Evolutionary conservation across 2,113 vertebrate genomes (phyloP).

Genomic region (Taurulus bubalis): DNA sequence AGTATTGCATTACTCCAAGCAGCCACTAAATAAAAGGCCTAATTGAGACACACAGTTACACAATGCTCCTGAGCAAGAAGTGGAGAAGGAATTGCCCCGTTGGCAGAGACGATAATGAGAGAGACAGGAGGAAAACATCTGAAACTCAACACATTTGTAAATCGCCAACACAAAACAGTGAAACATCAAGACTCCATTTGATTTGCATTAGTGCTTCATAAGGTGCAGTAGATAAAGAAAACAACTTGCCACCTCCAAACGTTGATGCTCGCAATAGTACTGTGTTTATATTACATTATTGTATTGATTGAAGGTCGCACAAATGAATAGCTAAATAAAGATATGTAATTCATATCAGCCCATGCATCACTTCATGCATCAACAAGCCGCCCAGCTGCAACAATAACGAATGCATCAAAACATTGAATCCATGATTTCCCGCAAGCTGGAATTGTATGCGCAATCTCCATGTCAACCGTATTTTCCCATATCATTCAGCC

Average conservation of each 20-base stretch:
- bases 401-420: too few species aligned
- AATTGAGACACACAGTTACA: neutral
- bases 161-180: neutral
- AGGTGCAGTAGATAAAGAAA: neutral
- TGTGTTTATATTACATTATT: neutral
- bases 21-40: neutral
- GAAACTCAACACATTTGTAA: neutral
- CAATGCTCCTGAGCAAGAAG: constrained; percentile 3
- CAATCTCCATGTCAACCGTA: too few species aligned
- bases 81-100: constrained; percentile 19
- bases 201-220: neutral
- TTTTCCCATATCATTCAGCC: too few species aligned
- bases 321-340: too few species aligned
- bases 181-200: neutral
- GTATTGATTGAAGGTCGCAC: neutral
- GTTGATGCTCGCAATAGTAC: too few species aligned
- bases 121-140: neutral
- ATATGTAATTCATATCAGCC: too few species aligned
- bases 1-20: neutral
- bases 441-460: too few species aligned
- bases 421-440: too few species aligned
- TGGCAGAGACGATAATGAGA: constrained; percentile 10
- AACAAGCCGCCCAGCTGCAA: too few species aligned
- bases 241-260: too few species aligned
- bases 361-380: too few species aligned